Evolutionary conservation across 2,797 vertebrate genomes (phyloP).

Genomic region (Myotis daubentonii): DNA sequence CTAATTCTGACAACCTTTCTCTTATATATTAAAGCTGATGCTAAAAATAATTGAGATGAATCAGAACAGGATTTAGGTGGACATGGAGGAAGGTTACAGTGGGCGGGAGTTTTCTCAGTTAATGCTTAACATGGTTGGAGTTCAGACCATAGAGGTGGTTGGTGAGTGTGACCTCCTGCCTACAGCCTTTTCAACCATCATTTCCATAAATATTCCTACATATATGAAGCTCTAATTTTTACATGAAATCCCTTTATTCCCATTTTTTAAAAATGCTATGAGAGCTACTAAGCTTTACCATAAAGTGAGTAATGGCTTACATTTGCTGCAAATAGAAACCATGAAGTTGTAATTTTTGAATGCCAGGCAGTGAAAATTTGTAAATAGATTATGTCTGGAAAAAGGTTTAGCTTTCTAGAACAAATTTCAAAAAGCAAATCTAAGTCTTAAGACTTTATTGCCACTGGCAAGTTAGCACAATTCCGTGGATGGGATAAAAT

Average conservation of each 20-base stretch:
- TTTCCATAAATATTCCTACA: not conserved
- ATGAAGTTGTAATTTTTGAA: slow-evolving; percentile 1
- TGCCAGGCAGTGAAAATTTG: slow-evolving; percentile 9
- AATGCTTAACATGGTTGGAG: accelerated
- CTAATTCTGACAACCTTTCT: not conserved
- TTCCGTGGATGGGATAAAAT: slow-evolving; percentile 29
- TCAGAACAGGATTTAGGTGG: not conserved
- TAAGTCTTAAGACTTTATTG: slow-evolving; percentile 8
- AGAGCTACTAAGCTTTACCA: slow-evolving; percentile 26
- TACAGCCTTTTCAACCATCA: not conserved
- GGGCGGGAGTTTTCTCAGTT: not conserved
- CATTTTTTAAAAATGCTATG: not conserved
- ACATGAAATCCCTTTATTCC: not conserved
- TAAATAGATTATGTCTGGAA: slow-evolving; percentile 22
- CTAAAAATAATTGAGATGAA: not conserved
- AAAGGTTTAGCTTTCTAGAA: slow-evolving; percentile 32
- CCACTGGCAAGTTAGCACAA: not conserved
- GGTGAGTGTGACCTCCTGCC: too few relatives aligned
- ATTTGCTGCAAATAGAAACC: not conserved
- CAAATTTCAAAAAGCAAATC: slow-evolving; percentile 47
- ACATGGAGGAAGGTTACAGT: not conserved
- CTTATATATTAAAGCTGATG: not conserved
- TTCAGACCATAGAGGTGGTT: not conserved
- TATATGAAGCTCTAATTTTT: not conserved
- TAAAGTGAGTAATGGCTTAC: not conserved